Evolutionary conservation across 2,888 invertebrate genomes (phyloP), one percentile per base, ranked within the genome.

Genomic region (Cosmia pyralina): DNA sequence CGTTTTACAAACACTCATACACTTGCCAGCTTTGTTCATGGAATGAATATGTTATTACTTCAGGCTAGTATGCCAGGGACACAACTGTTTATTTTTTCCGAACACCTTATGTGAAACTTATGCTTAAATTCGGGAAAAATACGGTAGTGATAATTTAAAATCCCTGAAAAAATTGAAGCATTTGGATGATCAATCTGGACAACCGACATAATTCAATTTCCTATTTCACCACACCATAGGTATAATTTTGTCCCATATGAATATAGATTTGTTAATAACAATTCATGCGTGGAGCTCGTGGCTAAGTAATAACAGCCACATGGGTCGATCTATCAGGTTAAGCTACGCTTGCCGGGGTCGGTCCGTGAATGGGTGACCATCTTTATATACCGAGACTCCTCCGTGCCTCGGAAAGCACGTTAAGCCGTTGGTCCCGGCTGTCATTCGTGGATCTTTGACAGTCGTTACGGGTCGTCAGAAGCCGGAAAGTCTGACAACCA

Each of bases 21-120:
- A 57, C 22, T 46, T 59, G 72, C 73, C 67, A 73, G 28, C 71
- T 15, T 48, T 52, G 46, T 66, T 73, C 83, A 68, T 17, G 72
- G 55, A 58, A 78, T 81, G 84, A 75, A 84, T 84, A 76, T 66
- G 66, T 73, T 62, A 84, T 72, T 58, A 34, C 19, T 62, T 78
- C 17, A 69, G n/a, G 19, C 38, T 58, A 22, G 13, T 46, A 19
- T 68, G 17, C 15, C 50, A 34, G n/a, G 46, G 38, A 53, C 52
- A 63, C 17, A 10, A 46, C 17, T 17, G 22, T 55, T 28, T 19
- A 50, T 67, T 34, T 28, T 65, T 46, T 28, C n/a, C 10, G 6
- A 17, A 59, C 46, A 34, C 34, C n/a, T 28, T 53, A 8, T 28
- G 5, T n/a, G 13, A 7, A 41, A 41, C 2, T 17, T 44, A 19